A percentile compares a stretch with the other conserved stretches of the same genome.
Conservation (phyloP, 2,797 vertebrate genomes). For the Acanthornis magna region DNA sequence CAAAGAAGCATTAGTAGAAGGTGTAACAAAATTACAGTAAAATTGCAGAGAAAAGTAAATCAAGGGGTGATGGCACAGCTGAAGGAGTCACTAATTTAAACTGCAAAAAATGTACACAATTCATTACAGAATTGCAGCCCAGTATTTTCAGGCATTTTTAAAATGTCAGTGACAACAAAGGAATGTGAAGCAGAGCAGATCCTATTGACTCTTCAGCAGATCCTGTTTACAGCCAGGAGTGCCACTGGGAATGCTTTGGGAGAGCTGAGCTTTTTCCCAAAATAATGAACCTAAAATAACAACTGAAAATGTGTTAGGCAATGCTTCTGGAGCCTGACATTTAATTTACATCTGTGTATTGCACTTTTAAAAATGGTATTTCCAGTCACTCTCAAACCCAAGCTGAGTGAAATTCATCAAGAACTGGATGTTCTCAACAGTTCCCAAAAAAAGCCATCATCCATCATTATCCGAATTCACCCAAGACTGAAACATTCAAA, state of each 20-base stretch:
- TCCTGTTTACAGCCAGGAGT: neutral
- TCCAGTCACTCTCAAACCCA: neutral
- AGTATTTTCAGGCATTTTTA: neutral
- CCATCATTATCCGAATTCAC: neutral
- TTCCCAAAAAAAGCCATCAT: neutral
- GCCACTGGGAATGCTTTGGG: neutral
- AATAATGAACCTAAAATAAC: neutral
- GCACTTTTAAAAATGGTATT: neutral
- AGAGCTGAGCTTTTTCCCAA: neutral
- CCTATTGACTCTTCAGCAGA: neutral
- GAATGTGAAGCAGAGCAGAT: neutral
- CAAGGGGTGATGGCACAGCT: neutral
- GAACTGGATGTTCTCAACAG: constrained; percentile 6
- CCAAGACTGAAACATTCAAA: neutral
- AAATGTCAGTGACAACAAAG: neutral
- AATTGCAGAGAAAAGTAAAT: neutral
- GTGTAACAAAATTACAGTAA: neutral
- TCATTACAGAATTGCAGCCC: neutral
- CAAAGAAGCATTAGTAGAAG: neutral
- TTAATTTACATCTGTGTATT: neutral
- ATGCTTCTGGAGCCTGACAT: neutral
- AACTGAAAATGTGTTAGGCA: neutral
- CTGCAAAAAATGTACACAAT: neutral
- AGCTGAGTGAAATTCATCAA: neutral
- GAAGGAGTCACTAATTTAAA: neutral